Percentiles rank a stretch among this genome's conserved stretches.
phyloP scores from a whole-genome alignment of 1,140 invertebrate genomes.

The Drosophila nigrodunni region DNA sequence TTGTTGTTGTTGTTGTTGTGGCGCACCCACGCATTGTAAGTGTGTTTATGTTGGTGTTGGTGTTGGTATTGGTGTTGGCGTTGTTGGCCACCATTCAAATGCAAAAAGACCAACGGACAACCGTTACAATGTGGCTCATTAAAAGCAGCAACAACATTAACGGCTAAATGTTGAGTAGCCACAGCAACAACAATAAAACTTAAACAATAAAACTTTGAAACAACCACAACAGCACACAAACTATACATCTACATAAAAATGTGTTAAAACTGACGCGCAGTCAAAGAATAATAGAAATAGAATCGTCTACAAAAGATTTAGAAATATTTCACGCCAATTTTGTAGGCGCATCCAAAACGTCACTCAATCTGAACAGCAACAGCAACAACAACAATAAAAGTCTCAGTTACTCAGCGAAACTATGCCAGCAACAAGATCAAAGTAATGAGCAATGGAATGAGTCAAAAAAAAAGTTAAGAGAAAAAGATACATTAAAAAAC shows the following conservation, averaged over 20 bases:
- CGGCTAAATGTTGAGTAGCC: conserved; percentile 30
- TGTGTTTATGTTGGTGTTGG: conserved; percentile 22
- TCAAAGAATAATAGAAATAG: conserved; percentile 63
- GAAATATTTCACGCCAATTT: conserved; percentile 78
- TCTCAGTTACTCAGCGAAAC: conserved; percentile 41
- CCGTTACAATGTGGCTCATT: conserved; percentile 78
- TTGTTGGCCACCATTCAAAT: conserved; percentile 66
- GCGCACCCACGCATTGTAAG: conserved; percentile 64
- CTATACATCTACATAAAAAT: conserved; percentile 47
- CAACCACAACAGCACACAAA: conserved; percentile 45
- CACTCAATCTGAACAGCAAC: conserved; percentile 32
- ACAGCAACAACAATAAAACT: conserved; percentile 55
- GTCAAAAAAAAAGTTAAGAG: conserved; percentile 20
- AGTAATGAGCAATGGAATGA: conserved; percentile 45
- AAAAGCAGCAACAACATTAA: conserved; percentile 44
- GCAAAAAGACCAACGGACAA: conserved; percentile 74
- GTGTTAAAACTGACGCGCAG: conserved; percentile 70
- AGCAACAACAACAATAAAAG: conserved; percentile 13
- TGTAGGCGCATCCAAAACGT: conserved; percentile 52
- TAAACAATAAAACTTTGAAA: conserved; percentile 16
- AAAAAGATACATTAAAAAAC: neutral
- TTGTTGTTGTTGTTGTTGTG: conserved; percentile 35
- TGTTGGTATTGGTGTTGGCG: conserved; percentile 27
- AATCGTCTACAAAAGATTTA: conserved; percentile 32
- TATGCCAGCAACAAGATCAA: conserved; percentile 56